These are phyloP conservation scores for Telmatochromis sp. DNA, from an alignment of 2,113 vertebrate species.

Conservation along the genomic window DNA sequence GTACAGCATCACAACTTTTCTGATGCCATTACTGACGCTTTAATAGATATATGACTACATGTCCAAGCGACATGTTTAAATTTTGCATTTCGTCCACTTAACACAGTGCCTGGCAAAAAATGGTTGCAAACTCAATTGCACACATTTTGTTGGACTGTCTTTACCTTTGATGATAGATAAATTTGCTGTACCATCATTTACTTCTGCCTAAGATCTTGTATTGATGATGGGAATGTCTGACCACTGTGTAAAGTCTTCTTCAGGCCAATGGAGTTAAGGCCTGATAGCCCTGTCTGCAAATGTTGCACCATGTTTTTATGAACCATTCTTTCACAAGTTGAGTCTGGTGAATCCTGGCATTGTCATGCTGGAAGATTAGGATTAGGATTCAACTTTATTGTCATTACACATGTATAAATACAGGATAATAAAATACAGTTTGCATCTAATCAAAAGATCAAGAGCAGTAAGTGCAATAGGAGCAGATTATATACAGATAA, in stretches of 20 bases:
- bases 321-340: neutral
- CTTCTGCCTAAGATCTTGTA: neutral
- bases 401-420: neutral
- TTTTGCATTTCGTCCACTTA: neutral
- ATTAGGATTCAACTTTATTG: neutral
- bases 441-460: neutral
- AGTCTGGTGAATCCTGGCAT: neutral
- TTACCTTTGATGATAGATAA: neutral
- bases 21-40: neutral
- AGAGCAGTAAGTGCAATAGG: neutral
- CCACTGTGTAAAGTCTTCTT: neutral
- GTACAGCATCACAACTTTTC: neutral
- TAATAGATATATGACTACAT: neutral
- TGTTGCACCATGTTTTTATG: neutral
- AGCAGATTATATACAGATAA: neutral
- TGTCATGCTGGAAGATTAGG: neutral
- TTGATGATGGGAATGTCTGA: neutral
- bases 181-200: neutral
- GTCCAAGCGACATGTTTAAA: neutral
- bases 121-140: neutral
- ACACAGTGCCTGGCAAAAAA: neutral
- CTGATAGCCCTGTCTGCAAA: neutral
- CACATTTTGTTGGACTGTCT: neutral
- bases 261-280: neutral
- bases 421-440: neutral